These are phyloP conservation scores for Troides helena DNA, from an alignment of 2,888 invertebrate genomes.

Conservation along the genomic window DNA sequence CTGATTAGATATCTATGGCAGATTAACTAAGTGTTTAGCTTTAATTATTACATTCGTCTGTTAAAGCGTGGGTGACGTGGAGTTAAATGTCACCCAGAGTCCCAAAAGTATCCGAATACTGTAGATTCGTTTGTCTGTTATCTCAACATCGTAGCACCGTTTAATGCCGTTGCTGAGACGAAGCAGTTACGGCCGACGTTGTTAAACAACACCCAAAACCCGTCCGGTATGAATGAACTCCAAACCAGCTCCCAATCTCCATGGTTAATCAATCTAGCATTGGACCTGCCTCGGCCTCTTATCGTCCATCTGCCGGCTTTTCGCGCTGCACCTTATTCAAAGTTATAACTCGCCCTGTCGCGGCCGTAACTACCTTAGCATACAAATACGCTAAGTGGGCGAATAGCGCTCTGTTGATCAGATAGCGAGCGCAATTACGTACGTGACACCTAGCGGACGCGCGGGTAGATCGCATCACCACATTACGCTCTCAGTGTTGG, in stretches of 20 bases:
- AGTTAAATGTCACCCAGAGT: constrained; percentile 1
- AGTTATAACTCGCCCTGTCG: constrained; percentile 36
- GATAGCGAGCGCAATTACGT: constrained; percentile 71
- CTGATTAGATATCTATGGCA: background rate
- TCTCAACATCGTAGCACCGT: constrained; percentile 11
- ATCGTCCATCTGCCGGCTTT: constrained; percentile 55
- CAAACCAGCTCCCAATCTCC: constrained; percentile 49
- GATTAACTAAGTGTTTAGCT: background rate
- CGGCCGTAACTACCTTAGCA: constrained; percentile 66
- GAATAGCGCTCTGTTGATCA: constrained; percentile 57
- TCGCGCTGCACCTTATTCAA: constrained; percentile 47
- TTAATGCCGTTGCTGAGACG: background rate
- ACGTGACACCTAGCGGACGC: constrained; percentile 67
- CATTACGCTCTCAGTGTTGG: constrained; percentile 49
- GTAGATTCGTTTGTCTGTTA: constrained; percentile 2
- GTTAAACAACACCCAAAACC: constrained; percentile 42
- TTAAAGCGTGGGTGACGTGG: background rate
- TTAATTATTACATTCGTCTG: constrained; percentile 9
- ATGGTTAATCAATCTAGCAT: constrained; percentile 60
- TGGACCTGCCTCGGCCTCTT: constrained; percentile 46
- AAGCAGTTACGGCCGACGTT: background rate
- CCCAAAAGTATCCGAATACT: background rate
- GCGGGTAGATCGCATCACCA: constrained; percentile 50
- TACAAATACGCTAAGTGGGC: constrained; percentile 65
- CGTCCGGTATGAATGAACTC: constrained; percentile 56